Percentiles rank a stretch among this genome's conserved stretches.
phyloP scores from a whole-genome alignment of 2,113 vertebrate genomes.

The Anser brachyrhynchus region DNA sequence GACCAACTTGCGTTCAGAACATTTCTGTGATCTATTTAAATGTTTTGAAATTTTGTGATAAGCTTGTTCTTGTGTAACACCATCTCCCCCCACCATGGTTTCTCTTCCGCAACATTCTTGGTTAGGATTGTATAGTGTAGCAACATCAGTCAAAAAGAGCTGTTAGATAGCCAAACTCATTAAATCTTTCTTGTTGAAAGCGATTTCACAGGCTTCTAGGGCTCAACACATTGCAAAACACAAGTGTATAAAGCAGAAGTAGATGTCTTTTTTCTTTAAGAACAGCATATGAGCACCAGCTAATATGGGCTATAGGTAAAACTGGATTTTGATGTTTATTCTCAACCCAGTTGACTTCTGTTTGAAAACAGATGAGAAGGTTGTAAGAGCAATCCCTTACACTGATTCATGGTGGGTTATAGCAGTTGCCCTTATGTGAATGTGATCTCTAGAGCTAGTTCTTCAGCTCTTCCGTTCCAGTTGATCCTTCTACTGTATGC shows the following conservation, averaged over 20 bases:
- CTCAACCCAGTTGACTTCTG: neutral
- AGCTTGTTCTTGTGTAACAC: neutral
- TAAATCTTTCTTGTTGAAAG: neutral
- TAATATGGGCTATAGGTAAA: neutral
- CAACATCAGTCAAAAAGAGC: neutral
- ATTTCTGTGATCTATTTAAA: neutral
- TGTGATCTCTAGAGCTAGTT: neutral
- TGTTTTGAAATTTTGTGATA: neutral
- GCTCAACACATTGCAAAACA: neutral
- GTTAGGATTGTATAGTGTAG: neutral
- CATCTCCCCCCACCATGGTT: neutral
- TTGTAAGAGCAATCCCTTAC: neutral
- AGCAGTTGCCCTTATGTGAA: neutral
- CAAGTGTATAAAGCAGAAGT: neutral
- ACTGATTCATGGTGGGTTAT: neutral
- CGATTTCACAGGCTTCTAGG: neutral
- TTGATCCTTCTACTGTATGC: neutral
- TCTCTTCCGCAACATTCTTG: constrained; percentile 4
- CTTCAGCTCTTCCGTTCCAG: neutral
- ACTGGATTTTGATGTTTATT: neutral
- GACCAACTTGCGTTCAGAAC: neutral
- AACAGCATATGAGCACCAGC: neutral
- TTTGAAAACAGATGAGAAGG: neutral
- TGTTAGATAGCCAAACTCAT: neutral
- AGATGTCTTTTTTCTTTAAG: neutral